A percentile compares a stretch with the other conserved stretches of the same genome.
phyloP scores from a whole-genome alignment of 2,113 vertebrate genomes.

The Anolis sagrei region DNA sequence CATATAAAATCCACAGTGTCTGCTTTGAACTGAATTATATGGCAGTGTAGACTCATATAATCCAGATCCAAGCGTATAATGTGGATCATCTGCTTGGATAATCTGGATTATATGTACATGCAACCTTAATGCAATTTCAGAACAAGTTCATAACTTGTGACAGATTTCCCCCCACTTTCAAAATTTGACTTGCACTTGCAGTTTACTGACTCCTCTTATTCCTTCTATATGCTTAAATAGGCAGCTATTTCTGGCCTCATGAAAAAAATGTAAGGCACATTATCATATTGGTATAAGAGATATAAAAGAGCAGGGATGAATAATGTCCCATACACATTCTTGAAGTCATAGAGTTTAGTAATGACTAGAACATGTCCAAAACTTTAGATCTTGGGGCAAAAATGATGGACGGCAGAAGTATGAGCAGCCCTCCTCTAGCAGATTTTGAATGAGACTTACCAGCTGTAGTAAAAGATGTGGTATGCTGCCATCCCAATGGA shows the following conservation, averaged over 20 bases:
- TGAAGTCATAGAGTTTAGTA: not conserved
- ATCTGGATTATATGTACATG: no score
- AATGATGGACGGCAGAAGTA: not conserved
- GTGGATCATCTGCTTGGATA: no score
- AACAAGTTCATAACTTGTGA: conserved; percentile 6
- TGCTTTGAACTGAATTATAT: no score
- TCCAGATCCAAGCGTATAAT: no score
- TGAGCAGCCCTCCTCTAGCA: not conserved
- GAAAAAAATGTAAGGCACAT: conserved; percentile 28
- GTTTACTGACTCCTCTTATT: conserved; percentile 48
- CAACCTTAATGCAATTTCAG: conserved; percentile 16
- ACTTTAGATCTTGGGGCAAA: not conserved
- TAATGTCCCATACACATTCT: conserved; percentile 1
- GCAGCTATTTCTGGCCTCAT: conserved; percentile 42
- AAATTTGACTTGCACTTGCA: conserved; percentile 46
- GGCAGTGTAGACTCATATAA: no score
- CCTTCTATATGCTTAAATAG: conserved; percentile 43
- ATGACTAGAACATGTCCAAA: not conserved
- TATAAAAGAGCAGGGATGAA: not conserved
- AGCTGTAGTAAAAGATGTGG: not conserved
- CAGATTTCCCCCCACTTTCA: conserved; percentile 29
- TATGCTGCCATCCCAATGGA: not conserved
- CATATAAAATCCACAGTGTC: no score
- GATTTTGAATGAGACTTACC: not conserved
- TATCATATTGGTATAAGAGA: conserved; percentile 32